These are phyloP conservation scores for Champsocephalus esox DNA, from an alignment of 2,797 vertebrate species.

Conservation along the genomic window DNA sequence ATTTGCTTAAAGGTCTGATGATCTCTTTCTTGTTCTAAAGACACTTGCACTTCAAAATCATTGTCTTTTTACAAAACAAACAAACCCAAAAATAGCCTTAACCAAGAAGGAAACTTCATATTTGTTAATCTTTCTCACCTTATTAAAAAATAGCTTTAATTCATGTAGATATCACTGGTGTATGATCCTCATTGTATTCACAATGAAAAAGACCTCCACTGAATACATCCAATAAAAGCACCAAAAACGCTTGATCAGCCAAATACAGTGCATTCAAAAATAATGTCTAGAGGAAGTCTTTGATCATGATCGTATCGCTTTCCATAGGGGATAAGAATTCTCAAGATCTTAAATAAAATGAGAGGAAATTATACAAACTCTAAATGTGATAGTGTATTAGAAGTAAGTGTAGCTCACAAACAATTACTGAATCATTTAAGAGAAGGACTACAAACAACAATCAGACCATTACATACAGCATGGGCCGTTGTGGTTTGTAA, in stretches of 20 bases:
- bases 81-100: too few species aligned
- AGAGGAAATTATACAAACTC: background rate
- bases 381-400: background rate
- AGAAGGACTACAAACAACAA: background rate
- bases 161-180: conserved; percentile 8
- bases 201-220: conserved; percentile 1
- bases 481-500: background rate
- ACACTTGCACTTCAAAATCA: background rate
- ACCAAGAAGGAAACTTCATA: background rate
- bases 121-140: background rate
- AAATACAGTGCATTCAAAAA: conserved; percentile 27
- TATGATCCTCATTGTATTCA: conserved; percentile 6
- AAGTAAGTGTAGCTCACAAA: background rate
- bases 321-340: conserved; percentile 16
- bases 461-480: background rate
- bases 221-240: conserved; percentile 30
- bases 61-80: background rate
- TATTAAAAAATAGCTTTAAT: background rate
- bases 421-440: background rate
- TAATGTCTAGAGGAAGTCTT: conserved; percentile 35
- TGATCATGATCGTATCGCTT: conserved; percentile 23
- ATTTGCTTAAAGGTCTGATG: conserved; percentile 6
- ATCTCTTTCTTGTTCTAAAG: background rate
- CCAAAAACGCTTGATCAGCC: conserved; percentile 31
- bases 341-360: conserved; percentile 12